A percentile compares a stretch with the other conserved stretches of the same genome.
Conservation (phyloP, 2,113 vertebrate genomes). For the Rhabdornis inornatus region DNA sequence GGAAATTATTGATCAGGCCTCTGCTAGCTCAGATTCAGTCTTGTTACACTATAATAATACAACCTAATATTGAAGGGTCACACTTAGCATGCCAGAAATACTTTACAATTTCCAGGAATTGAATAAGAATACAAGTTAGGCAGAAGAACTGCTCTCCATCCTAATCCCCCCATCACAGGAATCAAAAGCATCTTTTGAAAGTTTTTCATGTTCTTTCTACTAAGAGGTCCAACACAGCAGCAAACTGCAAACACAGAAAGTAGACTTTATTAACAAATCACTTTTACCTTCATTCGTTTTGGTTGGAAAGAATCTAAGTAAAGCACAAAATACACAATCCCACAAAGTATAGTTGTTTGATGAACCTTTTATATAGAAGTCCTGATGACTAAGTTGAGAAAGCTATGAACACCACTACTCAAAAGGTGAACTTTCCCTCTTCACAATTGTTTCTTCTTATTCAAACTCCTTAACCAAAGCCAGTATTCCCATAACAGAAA, state of each 20-base stretch:
- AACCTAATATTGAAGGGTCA: not conserved
- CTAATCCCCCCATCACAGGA: not conserved
- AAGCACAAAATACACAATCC: not conserved
- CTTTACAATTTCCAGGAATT: not conserved
- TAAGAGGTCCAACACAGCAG: not conserved
- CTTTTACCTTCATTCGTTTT: not conserved
- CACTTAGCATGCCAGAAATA: not conserved
- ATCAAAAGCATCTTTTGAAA: not conserved
- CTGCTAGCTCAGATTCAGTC: not conserved
- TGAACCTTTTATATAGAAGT: not conserved
- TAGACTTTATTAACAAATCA: not conserved
- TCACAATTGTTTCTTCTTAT: not conserved
- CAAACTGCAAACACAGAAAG: not conserved
- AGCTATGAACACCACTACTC: not conserved
- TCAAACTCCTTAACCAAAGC: not conserved
- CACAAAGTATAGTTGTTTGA: not conserved
- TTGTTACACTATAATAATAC: not conserved
- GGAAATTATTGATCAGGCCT: not conserved
- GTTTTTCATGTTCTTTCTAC: not conserved
- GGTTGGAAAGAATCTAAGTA: rapidly evolving
- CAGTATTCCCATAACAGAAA: not conserved
- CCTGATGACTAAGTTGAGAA: not conserved
- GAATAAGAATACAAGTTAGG: not conserved
- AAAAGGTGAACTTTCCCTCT: not conserved
- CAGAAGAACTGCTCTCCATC: not conserved